phyloP scores from a whole-genome alignment of 2,113 vertebrate genomes.

The Rhizomys pruinosus region DNA sequence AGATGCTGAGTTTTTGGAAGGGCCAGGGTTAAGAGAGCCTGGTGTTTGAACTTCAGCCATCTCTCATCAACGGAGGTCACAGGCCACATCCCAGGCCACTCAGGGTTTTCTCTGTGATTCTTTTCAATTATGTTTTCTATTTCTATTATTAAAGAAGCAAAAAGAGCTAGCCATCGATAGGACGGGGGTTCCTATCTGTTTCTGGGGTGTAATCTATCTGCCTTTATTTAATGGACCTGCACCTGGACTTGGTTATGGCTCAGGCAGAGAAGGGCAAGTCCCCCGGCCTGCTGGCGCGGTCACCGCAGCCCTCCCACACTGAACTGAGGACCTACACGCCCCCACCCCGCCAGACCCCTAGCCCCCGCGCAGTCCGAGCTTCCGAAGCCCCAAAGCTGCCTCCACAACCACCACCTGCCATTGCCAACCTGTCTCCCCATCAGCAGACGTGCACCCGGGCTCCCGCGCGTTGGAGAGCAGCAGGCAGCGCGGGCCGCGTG shows the following conservation, averaged over 20 bases:
- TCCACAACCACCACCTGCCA: conserved; percentile 60
- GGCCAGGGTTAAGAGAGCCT: not conserved
- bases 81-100: not conserved
- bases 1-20: not conserved
- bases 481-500: not conserved
- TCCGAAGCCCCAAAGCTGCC: conserved; percentile 77
- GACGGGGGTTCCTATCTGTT: not conserved
- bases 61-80: not conserved
- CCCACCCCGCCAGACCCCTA: not conserved
- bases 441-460: conserved; percentile 79
- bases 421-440: conserved; percentile 68
- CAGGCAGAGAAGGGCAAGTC: not conserved
- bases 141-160: not conserved
- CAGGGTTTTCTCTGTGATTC: not conserved
- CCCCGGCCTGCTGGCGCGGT: not conserved
- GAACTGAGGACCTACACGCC: conserved; percentile 18
- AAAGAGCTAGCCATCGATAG: not conserved
- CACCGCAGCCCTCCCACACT: conserved; percentile 17
- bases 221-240: not conserved
- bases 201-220: not conserved
- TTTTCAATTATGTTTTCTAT: not conserved
- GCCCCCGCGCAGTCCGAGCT: conserved; percentile 68
- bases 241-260: not conserved
- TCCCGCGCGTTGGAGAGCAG: conserved; percentile 36
- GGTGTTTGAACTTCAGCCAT: not conserved